These are phyloP conservation scores for Catharus ustulatus DNA, from an alignment of 2,797 vertebrate species.

Conservation along the genomic window DNA sequence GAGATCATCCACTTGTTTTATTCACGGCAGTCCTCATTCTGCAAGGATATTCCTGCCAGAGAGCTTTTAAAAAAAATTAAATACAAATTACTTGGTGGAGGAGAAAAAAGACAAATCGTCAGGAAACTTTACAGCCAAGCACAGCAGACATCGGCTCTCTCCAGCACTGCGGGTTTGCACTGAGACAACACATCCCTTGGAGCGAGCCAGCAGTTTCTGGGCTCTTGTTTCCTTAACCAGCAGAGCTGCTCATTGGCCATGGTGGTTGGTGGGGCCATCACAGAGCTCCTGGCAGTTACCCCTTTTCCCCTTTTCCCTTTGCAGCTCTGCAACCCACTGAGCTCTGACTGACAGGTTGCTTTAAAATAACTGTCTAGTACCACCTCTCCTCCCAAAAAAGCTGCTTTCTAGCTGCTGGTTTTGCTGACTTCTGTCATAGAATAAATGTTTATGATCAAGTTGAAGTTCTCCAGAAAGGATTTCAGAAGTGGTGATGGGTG, in stretches of 20 bases:
- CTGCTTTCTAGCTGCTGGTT: background rate
- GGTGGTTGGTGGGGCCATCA: background rate
- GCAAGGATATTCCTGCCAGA: background rate
- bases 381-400: fast-evolving
- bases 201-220: background rate
- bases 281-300: background rate
- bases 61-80: background rate
- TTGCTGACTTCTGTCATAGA: constrained; percentile 32
- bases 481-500: background rate
- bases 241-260: background rate
- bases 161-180: background rate
- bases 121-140: constrained; percentile 20
- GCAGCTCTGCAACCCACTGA: background rate
- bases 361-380: background rate
- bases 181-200: background rate
- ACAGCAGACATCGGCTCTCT: background rate
- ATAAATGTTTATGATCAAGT: constrained; percentile 16
- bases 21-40: background rate
- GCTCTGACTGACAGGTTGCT: background rate
- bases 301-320: background rate
- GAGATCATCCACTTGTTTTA: constrained; percentile 32
- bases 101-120: background rate
- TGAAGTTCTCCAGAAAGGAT: background rate
- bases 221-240: background rate
- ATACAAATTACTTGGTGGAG: background rate